Evolutionary conservation across 2,888 invertebrate species (phyloP), one percentile per base, ranked within the genome.

Genomic region (Pseudolycoriella hygida): DNA sequence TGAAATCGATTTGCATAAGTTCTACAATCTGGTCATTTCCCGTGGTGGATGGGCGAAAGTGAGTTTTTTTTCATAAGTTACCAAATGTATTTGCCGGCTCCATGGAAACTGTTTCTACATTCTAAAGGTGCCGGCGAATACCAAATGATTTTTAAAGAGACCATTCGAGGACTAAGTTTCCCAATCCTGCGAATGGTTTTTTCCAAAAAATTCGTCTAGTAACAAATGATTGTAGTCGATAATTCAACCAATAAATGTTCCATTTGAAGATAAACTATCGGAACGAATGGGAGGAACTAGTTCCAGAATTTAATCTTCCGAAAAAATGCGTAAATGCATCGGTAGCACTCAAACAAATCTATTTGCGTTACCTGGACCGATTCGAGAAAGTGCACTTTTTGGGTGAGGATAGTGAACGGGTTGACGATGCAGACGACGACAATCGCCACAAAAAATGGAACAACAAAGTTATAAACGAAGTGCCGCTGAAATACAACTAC

Each of bases 21-120:
- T 97, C 54, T 97, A 96, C 67, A 80, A 79, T 56, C 75, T 89
- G 60, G 96, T 97, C 44, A 90, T 87, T 55, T 80, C 82, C 51
- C 74, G 86, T 57, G 96, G 96, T 55, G 97, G 97, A 55, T 85
- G 94, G 75, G 77, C 88, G 55, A 96, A 90, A 81, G 96, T 94
- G 66, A 69, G 4, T 14, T 34, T 10, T n/a, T n/a, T n/a, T n/a
- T n/a, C n/a, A n/a, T n/a, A n/a, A n/a, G n/a, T n/a, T n/a, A n/a
- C n/a, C n/a, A n/a, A n/a, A n/a, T n/a, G n/a, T n/a, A n/a, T n/a
- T n/a, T n/a, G n/a, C n/a, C n/a, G n/a, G n/a, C n/a, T n/a, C n/a
- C n/a, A n/a, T n/a, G n/a, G n/a, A n/a, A n/a, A n/a, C n/a, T n/a
- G n/a, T n/a, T n/a, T n/a, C n/a, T n/a, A n/a, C n/a, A n/a, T n/a